Evolutionary conservation across 2,113 vertebrate species (phyloP).

Genomic region (Cercocebus atys): DNA sequence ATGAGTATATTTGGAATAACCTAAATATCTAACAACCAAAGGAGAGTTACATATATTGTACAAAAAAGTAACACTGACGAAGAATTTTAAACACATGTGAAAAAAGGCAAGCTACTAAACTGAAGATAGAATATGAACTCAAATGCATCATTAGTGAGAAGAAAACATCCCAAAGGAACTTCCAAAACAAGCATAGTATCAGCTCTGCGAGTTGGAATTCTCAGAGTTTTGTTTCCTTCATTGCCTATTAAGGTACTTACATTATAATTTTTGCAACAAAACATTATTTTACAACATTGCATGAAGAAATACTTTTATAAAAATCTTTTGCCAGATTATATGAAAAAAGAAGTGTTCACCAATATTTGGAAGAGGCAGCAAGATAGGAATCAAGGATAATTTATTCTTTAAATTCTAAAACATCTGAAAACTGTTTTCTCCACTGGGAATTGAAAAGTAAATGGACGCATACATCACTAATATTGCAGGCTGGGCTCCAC

Average conservation of each 20-base stretch:
- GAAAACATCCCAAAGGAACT: fast-evolving
- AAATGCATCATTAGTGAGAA: fast-evolving
- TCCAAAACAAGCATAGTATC: fast-evolving
- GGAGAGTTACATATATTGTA: neutral
- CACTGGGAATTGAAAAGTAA: neutral
- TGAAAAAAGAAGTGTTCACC: neutral
- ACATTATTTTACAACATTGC: neutral
- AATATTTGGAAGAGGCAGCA: neutral
- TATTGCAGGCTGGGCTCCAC: neutral
- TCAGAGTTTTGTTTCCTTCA: neutral
- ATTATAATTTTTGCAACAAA: neutral
- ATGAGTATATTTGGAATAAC: neutral
- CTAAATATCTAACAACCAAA: neutral
- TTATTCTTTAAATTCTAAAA: neutral
- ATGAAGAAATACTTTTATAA: neutral
- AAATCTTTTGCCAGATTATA: neutral
- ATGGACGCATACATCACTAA: neutral
- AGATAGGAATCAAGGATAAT: neutral
- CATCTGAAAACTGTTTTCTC: neutral
- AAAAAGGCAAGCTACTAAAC: neutral
- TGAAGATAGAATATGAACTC: neutral
- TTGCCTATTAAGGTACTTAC: neutral
- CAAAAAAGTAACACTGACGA: neutral
- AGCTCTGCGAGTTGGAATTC: neutral
- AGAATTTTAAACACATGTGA: neutral